Percentiles rank a stretch among this genome's conserved stretches.
These are phyloP conservation scores for Rhea americana DNA, from an alignment of 2,113 vertebrate genomes.

Conservation along the genomic window DNA sequence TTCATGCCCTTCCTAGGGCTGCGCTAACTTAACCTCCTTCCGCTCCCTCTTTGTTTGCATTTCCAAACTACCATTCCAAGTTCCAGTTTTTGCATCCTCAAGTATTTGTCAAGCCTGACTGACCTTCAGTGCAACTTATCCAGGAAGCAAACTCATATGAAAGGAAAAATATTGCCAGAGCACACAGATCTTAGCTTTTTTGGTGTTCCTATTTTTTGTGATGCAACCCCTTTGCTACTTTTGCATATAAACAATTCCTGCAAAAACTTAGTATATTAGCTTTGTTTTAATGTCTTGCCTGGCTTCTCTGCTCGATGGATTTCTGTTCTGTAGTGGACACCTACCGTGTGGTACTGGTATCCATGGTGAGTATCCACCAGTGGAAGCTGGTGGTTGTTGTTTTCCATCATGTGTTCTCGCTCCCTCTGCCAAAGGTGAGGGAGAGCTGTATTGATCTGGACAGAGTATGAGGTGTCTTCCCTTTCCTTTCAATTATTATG, in stretches of 20 bases:
- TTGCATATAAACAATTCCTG: background rate
- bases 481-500: background rate
- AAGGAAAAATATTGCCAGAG: background rate
- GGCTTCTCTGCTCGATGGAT: background rate
- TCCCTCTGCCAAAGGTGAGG: background rate
- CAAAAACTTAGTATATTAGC: accelerated
- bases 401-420: background rate
- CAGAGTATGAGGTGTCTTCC: background rate
- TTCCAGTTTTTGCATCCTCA: background rate
- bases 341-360: background rate
- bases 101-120: background rate
- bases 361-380: background rate
- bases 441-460: background rate
- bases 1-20: background rate
- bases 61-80: background rate
- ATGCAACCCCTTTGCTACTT: background rate
- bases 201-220: background rate
- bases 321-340: background rate
- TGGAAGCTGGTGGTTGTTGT: background rate
- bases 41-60: background rate
- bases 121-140: background rate
- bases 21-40: background rate
- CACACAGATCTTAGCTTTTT: background rate
- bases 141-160: background rate
- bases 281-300: background rate